A percentile compares a stretch with the other conserved stretches of the same genome.
phyloP scores from a whole-genome alignment of 2,797 vertebrate genomes.

The Pseudopleuronectes americanus region DNA sequence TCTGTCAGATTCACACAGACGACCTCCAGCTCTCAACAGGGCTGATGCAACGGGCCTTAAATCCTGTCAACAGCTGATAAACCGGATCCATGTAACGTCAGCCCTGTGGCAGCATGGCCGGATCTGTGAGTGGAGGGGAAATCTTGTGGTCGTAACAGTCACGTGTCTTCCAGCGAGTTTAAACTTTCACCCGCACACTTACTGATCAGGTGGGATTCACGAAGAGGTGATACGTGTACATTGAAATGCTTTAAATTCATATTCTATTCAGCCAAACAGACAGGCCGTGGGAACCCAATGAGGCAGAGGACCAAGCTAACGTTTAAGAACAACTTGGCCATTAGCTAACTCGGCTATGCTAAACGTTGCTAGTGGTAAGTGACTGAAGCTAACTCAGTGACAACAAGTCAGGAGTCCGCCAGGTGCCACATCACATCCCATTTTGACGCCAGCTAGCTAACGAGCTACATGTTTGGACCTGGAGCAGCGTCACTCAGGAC shows the following conservation, averaged over 20 bases:
- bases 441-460: conserved; percentile 17
- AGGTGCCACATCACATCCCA: conserved; percentile 75
- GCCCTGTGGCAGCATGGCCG: background rate
- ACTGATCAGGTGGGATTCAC: background rate
- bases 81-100: conserved; percentile 20
- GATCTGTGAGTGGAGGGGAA: background rate
- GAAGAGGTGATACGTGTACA: background rate
- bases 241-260: background rate
- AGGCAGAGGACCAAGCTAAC: no score
- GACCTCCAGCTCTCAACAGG: conserved; percentile 9
- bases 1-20: conserved; percentile 24
- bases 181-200: background rate
- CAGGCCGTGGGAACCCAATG: background rate
- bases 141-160: background rate
- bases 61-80: conserved; percentile 51
- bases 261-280: no score
- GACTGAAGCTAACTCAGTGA: conserved; percentile 15
- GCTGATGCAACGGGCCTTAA: conserved; percentile 26
- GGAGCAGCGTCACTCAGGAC: background rate
- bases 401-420: conserved; percentile 59
- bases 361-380: background rate
- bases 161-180: background rate
- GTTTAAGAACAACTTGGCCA: no score
- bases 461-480: no score
- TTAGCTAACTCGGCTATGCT: background rate